Percentiles rank a stretch among this genome's conserved stretches.
These are phyloP conservation scores for Phycodurus eques DNA, from an alignment of 2,113 vertebrate species.

Conservation along the genomic window DNA sequence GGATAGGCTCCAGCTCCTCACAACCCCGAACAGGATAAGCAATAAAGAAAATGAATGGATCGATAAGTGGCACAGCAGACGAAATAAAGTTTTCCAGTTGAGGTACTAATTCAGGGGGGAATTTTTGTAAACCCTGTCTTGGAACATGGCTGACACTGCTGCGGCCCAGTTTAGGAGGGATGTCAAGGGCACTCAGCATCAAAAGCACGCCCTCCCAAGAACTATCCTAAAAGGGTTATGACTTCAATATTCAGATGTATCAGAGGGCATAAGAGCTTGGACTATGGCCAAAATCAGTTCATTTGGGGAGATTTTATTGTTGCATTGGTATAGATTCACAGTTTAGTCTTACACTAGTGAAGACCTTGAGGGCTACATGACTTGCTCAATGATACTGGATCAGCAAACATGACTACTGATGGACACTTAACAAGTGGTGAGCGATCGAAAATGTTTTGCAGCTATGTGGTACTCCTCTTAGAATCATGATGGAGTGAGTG, in stretches of 20 bases:
- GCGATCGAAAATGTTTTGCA: constrained; percentile 18
- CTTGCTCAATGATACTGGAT: constrained; percentile 39
- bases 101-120: constrained; percentile 46
- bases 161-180: constrained; percentile 33
- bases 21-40: neutral
- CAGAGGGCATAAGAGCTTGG: constrained; percentile 31
- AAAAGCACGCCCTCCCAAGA: constrained; percentile 48
- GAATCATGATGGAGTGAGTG: constrained; percentile 10
- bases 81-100: constrained; percentile 24
- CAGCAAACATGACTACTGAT: constrained; percentile 27
- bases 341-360: neutral
- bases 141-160: constrained; percentile 22
- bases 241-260: constrained; percentile 57
- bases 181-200: constrained; percentile 54
- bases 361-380: neutral
- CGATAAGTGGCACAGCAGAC: constrained; percentile 25
- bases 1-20: neutral
- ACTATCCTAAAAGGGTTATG: constrained; percentile 50
- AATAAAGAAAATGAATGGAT: neutral
- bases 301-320: constrained; percentile 56
- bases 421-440: constrained; percentile 16
- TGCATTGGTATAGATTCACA: constrained; percentile 33
- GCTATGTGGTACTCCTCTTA: neutral
- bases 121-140: constrained; percentile 12
- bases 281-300: constrained; percentile 55